Evolutionary conservation across 2,797 vertebrate genomes (phyloP), one percentile per base, ranked within the genome.

Genomic region (Todus mexicanus): DNA sequence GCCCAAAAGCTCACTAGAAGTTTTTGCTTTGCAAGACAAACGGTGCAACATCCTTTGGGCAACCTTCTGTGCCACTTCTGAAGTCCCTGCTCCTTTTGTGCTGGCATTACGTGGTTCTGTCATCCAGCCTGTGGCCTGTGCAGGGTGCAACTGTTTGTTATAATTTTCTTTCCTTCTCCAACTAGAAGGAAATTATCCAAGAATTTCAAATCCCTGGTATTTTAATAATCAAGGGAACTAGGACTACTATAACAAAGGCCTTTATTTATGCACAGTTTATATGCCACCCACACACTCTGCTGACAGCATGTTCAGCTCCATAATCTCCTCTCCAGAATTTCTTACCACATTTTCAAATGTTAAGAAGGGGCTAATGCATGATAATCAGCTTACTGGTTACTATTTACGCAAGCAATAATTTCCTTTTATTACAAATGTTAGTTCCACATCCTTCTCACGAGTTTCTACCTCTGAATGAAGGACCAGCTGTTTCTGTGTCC

Each of bases 321-420:
- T 86, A 82, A 93, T 90, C 66, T 26, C 68, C 70, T 91, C 78
- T 91, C 61, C 6, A 69, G 77, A 91, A 92, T 88, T 90, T 81
- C 83, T 71, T 69, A 78, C 15, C 2, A 20, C 59, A 59, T 80
- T 91, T 91, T 76, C 70, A 84, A 66, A 78, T 47, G 73, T 75
- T 90, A 92, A 90, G 89, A 84, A 66, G 64, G 68, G 56, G 47
- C 48, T 93, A 82, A 82, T 70, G 38, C 83, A 77, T 8, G 13
- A 48, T 92, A 86, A 96, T 54, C 14, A 16, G 83, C 50, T 94
- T 91, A 78, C 22, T 75, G 31, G 14, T 56, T 88, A 47, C 79
- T 87, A 38, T 65, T 66, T 90, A 76, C 37, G 63, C 33, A 84
- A 73, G 48, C 51, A 79, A 74, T 48, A 31, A 71, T 65, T 91